Evolutionary conservation across 2,113 vertebrate genomes (phyloP).

Genomic region (Halcyon malimbica): DNA sequence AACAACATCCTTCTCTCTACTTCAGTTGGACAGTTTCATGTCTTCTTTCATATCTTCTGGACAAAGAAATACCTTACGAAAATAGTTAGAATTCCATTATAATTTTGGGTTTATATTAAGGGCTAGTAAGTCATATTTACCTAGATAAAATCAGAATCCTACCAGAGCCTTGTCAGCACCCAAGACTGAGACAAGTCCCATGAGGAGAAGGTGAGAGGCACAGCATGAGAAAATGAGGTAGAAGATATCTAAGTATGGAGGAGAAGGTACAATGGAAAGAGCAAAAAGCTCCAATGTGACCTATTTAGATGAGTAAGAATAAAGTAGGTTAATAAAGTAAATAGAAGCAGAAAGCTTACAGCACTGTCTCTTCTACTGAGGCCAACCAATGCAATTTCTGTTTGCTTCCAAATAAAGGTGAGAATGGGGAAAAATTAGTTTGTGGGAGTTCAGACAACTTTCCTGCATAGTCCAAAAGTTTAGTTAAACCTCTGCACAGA

Average conservation of each 20-base stretch:
- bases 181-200: neutral
- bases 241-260: neutral
- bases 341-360: neutral
- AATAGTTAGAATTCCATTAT: neutral
- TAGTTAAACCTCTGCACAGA: neutral
- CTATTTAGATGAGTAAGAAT: neutral
- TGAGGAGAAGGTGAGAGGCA: neutral
- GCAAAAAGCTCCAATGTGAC: neutral
- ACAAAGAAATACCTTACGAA: neutral
- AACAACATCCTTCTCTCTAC: neutral
- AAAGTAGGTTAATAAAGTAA: neutral
- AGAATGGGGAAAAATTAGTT: neutral
- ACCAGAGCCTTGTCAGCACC: neutral
- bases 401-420: neutral
- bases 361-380: neutral
- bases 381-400: neutral
- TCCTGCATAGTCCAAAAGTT: fast-evolving
- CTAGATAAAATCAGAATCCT: neutral
- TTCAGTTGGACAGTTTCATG: neutral
- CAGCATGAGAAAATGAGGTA: neutral
- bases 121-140: neutral
- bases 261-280: neutral
- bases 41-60: neutral
- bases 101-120: neutral
- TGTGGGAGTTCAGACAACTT: neutral